Evolutionary conservation across 2,888 invertebrate genomes (phyloP).

Genomic region (Drosophila cognata): DNA sequence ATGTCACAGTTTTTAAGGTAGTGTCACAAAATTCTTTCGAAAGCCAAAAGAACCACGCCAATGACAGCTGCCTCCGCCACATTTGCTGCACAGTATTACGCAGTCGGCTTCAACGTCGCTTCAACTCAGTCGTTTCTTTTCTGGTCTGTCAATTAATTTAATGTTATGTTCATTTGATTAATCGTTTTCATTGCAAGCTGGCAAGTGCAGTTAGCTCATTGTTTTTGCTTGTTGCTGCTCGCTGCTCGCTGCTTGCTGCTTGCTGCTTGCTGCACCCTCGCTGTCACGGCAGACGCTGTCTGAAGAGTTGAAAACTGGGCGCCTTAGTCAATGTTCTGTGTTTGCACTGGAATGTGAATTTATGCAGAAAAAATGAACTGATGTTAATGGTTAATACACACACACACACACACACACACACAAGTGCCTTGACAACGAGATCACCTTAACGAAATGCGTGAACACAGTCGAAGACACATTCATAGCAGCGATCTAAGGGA

Average conservation of each 20-base stretch:
- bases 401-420: not conserved
- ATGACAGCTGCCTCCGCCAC: not conserved
- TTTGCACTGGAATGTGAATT: conserved; percentile 50
- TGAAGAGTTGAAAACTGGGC: conserved; percentile 22
- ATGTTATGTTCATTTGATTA: conserved; percentile 42
- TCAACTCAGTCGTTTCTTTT: not conserved
- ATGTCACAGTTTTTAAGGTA: not conserved
- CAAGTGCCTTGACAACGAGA: not conserved
- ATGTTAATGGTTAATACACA: conserved; percentile 6
- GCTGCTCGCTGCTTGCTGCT: not conserved
- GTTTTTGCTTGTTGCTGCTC: conserved; percentile 1
- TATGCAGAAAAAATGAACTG: conserved; percentile 56
- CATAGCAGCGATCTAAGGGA: not conserved
- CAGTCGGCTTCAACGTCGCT: not conserved
- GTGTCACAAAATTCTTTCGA: not conserved
- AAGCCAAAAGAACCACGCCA: too few relatives aligned
- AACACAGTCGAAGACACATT: not conserved
- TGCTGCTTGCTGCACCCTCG: conserved; percentile 38
- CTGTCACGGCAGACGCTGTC: conserved; percentile 3
- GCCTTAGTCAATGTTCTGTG: conserved; percentile 21
- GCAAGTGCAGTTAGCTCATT: conserved; percentile 8
- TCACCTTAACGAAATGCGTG: not conserved
- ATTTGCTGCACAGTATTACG: not conserved
- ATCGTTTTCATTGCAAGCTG: conserved; percentile 21
- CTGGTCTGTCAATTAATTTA: conserved; percentile 40